Evolutionary conservation across 2,888 invertebrate species (phyloP).

Genomic region (Troides aeacus): DNA sequence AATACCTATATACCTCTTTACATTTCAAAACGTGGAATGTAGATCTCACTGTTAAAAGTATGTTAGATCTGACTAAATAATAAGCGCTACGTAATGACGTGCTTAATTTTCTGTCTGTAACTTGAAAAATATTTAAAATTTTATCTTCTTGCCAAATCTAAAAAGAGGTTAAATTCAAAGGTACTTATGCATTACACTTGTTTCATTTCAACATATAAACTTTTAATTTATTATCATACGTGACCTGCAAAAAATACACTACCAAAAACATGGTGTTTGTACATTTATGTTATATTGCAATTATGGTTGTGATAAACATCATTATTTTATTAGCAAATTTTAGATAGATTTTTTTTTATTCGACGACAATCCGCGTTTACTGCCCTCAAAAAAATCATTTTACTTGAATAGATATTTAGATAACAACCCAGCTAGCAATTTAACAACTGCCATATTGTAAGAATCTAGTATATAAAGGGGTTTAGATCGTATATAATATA

Average conservation of each 20-base stretch:
- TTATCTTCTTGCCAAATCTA: conserved; percentile 32
- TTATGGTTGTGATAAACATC: conserved; percentile 76
- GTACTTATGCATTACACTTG: conserved; percentile 28
- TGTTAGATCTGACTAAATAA: conserved; percentile 31
- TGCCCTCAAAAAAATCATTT: conserved; percentile 41
- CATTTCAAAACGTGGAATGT: conserved; percentile 22
- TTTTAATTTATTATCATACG: conserved; percentile 48
- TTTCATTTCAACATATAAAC: conserved; percentile 20
- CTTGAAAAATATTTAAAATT: not conserved
- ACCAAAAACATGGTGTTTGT: conserved; percentile 56
- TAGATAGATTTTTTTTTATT: conserved; percentile 39
- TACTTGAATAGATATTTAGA: conserved; percentile 34
- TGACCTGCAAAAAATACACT: conserved; percentile 65
- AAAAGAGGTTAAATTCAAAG: conserved; percentile 17
- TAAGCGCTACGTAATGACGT: conserved; percentile 16
- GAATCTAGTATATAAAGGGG: conserved; percentile 65
- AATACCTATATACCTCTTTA: conserved; percentile 21
- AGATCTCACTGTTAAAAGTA: conserved; percentile 31
- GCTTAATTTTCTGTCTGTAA: not conserved
- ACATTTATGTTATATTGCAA: conserved; percentile 62
- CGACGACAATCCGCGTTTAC: conserved; percentile 59
- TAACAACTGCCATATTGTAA: conserved; percentile 80
- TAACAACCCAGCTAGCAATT: conserved; percentile 76
- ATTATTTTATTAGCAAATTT: conserved; percentile 52
- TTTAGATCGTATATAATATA: conserved; percentile 46